phyloP scores from a whole-genome alignment of 2,113 vertebrate species.

The Seriola aureovittata region DNA sequence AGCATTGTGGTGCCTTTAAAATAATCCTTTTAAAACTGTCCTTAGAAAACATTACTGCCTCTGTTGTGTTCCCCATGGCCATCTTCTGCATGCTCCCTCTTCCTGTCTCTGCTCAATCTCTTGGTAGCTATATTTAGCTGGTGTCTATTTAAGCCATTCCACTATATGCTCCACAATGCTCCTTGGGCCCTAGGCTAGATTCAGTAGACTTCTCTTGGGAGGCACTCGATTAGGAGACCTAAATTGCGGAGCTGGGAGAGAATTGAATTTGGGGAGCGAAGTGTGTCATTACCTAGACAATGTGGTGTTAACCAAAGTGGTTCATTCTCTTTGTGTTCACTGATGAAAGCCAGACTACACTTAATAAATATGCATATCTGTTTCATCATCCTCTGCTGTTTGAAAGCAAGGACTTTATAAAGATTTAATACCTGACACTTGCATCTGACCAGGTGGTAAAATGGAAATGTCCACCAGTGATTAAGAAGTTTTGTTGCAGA shows the following conservation, averaged over 20 bases:
- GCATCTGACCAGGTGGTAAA: not conserved
- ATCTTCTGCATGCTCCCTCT: conserved; percentile 43
- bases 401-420: conserved; percentile 20
- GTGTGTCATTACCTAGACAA: conserved; percentile 75
- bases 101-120: conserved; percentile 72
- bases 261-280: conserved; percentile 79
- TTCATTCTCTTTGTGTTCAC: conserved; percentile 24
- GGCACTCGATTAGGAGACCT: conserved; percentile 83
- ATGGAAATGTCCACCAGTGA: conserved; percentile 27
- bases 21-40: conserved; percentile 42
- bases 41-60: conserved; percentile 34
- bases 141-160: conserved; percentile 82
- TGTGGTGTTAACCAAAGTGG: conserved; percentile 39
- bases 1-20: conserved; percentile 8
- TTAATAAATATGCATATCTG: conserved; percentile 7
- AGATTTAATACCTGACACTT: conserved; percentile 13
- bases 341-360: conserved; percentile 21
- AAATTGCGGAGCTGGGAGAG: conserved; percentile 76
- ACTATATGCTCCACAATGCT: conserved; percentile 80
- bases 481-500: not conserved
- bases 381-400: conserved; percentile 1
- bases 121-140: conserved; percentile 81
- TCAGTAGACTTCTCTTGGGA: conserved; percentile 78
- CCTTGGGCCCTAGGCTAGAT: conserved; percentile 79
- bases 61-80: conserved; percentile 45